Conservation (phyloP, 2,113 vertebrate genomes). For the Stegastes partitus region DNA sequence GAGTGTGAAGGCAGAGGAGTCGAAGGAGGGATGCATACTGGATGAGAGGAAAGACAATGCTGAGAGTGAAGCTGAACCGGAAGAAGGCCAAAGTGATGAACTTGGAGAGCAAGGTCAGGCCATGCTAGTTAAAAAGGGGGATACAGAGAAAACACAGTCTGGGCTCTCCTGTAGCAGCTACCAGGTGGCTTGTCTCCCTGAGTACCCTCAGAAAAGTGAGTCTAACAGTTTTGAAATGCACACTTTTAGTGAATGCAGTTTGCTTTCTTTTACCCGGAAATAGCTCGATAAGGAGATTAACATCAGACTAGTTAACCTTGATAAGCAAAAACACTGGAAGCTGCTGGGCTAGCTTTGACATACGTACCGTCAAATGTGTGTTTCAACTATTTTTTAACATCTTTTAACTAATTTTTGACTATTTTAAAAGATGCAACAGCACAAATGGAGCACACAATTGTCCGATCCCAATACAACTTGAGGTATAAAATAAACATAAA, state of each 20-base stretch:
- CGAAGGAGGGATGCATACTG: not conserved
- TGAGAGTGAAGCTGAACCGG: constrained; percentile 15
- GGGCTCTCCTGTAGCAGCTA: constrained; percentile 55
- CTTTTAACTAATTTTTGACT: too few species aligned
- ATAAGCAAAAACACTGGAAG: not conserved
- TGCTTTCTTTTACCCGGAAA: not conserved
- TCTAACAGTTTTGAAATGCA: constrained; percentile 14
- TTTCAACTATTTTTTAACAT: too few species aligned
- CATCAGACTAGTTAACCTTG: not conserved
- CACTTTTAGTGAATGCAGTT: not conserved
- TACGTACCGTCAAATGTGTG: not conserved
- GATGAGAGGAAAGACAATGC: constrained; percentile 9
- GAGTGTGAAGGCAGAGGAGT: constrained; percentile 16
- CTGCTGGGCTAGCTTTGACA: constrained; percentile 8
- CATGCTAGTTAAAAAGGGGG: constrained; percentile 3
- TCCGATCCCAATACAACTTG: not conserved
- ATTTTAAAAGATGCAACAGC: not conserved
- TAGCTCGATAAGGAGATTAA: not conserved
- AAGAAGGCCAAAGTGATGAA: not conserved
- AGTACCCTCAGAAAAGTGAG: constrained; percentile 80
- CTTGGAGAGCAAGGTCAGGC: constrained; percentile 31
- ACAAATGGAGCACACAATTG: not conserved
- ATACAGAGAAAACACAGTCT: constrained; percentile 49
- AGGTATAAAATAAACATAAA: not conserved
- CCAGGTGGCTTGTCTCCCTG: constrained; percentile 73